These are phyloP conservation scores for Tridacna crocea DNA, from an alignment of 2,888 invertebrate species.

Conservation along the genomic window DNA sequence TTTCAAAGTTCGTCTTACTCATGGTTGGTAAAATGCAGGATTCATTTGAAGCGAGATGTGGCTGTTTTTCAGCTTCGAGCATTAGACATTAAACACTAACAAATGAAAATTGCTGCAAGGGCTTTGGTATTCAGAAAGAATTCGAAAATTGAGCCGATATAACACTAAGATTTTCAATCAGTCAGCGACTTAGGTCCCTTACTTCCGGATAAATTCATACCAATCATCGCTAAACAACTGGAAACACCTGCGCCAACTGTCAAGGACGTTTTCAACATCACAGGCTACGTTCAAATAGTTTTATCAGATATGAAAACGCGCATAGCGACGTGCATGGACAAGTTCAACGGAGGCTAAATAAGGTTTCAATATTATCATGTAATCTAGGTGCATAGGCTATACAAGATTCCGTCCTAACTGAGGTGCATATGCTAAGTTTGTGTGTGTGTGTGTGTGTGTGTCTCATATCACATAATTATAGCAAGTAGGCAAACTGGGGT, in stretches of 20 bases:
- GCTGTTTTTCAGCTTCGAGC: conserved; percentile 36
- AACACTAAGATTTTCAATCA: neutral
- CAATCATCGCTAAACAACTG: neutral
- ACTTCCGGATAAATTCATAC: conserved; percentile 9
- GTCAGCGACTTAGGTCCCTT: neutral
- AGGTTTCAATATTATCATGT: too few relatives aligned
- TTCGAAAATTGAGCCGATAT: conserved; percentile 50
- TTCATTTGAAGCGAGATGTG: too few relatives aligned
- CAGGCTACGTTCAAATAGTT: conserved; percentile 13
- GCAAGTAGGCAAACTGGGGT: too few relatives aligned
- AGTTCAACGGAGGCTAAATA: too few relatives aligned
- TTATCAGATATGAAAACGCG: neutral
- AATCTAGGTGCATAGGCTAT: too few relatives aligned
- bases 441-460: too few relatives aligned
- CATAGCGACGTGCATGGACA: neutral
- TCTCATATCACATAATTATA: too few relatives aligned
- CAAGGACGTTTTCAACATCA: neutral
- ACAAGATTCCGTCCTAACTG: too few relatives aligned
- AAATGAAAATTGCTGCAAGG: conserved; percentile 35
- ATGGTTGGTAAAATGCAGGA: too few relatives aligned
- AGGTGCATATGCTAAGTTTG: too few relatives aligned
- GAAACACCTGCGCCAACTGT: neutral
- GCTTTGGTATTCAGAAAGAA: conserved; percentile 40
- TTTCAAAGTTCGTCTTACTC: too few relatives aligned
- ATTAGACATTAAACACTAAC: conserved; percentile 30